Conservation (phyloP, 2,797 vertebrate genomes). For the Leucoraja ocellata region DNA sequence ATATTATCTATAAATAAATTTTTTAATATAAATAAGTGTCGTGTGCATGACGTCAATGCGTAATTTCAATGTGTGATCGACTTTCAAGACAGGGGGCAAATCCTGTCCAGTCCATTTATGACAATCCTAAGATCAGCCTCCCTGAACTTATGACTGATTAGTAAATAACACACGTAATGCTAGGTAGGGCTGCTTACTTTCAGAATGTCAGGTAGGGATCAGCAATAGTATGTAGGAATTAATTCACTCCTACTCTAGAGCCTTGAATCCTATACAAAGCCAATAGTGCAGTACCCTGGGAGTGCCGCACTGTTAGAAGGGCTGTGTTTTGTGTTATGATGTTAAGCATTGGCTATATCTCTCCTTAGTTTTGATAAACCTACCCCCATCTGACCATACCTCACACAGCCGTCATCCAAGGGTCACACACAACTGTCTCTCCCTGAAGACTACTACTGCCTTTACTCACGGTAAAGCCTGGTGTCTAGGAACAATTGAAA, state of each 20-base stretch:
- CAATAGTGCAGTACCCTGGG: background rate
- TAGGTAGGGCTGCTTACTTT: background rate
- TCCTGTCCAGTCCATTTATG: background rate
- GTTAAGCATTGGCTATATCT: background rate
- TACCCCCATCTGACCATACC: background rate
- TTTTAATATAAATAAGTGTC: background rate
- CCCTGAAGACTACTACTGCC: background rate
- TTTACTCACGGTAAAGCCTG: background rate
- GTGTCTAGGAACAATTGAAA: too few relatives aligned
- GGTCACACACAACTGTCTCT: background rate
- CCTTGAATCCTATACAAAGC: background rate
- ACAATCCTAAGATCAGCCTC: background rate
- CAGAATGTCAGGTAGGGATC: background rate
- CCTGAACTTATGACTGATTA: too few relatives aligned
- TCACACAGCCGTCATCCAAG: background rate
- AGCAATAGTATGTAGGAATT: background rate
- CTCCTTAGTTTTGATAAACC: background rate
- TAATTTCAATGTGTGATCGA: background rate
- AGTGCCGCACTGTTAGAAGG: background rate
- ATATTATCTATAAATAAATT: conserved; percentile 12
- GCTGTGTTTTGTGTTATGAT: background rate
- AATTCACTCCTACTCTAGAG: background rate
- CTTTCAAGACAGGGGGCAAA: background rate
- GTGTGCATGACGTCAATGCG: background rate
- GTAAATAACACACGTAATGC: background rate